These are phyloP conservation scores for Stomatorhinus ivindoensis DNA, from an alignment of 2,113 vertebrate genomes.

Conservation along the genomic window DNA sequence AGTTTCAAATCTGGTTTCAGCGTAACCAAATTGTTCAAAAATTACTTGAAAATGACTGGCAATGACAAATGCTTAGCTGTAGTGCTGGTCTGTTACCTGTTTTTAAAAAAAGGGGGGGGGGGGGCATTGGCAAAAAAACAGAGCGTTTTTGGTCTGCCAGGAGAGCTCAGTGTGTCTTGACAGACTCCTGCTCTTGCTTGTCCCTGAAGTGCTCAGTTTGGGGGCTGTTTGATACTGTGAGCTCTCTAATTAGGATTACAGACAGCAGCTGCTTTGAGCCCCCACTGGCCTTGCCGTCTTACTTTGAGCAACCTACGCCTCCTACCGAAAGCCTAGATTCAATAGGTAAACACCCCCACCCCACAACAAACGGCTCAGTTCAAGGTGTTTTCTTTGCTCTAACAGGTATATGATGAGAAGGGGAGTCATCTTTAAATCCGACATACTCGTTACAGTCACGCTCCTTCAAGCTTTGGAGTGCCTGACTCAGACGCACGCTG, in stretches of 20 bases:
- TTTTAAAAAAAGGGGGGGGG: not conserved
- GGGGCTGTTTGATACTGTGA: not conserved
- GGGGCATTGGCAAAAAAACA: not conserved
- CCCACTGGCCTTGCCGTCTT: not conserved
- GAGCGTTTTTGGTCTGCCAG: not conserved
- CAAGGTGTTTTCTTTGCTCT: not conserved
- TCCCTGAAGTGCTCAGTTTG: not conserved
- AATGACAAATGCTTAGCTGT: not conserved
- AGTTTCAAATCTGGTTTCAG: not conserved
- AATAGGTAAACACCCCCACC: not conserved
- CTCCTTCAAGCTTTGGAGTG: not conserved
- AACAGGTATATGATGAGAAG: not conserved
- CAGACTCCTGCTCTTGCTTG: not conserved
- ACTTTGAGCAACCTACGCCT: conserved; percentile 7
- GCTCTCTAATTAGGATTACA: conserved; percentile 10
- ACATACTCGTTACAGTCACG: not conserved
- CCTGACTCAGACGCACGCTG: not conserved
- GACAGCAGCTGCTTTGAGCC: not conserved
- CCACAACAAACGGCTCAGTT: not conserved
- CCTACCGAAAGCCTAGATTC: not conserved
- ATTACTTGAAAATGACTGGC: not conserved
- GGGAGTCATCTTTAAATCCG: not conserved
- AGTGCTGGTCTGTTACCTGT: not conserved
- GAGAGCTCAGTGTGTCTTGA: not conserved
- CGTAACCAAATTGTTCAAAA: not conserved